Base-by-base conservation (phyloP, 2,113 vertebrate genomes). In the Channa argus region DNA sequence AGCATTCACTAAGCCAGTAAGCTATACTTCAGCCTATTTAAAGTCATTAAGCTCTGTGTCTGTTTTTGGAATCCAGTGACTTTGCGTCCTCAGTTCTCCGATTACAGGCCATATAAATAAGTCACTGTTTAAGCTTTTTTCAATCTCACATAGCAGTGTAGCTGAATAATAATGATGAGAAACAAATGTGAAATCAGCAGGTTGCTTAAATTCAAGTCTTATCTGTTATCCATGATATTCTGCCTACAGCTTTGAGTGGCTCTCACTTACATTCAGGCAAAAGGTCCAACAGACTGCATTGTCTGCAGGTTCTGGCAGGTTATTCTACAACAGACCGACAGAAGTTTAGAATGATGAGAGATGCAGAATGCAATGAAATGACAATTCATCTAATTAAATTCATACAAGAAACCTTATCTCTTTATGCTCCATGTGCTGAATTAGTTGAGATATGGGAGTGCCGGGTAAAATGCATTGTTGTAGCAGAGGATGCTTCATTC, bases 21-120 rank as follows among this genome's bases (percentile, higher is more conserved):
- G 63, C n/a, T 59, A 41, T 58, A 69, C 8, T 54, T 74, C 62
- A 51, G 56, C 39, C 41, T 75, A 76, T 79, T 83, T 73, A 66
- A 60, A 70, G 83, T 53, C 53, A 74, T 58, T 80, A 80, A 73
- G 14, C 70, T 65, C 33, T 68, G 59, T 77, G 71, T 55, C 70
- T 76, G 5, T 49, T 77, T 55, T 51, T 65, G 45, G 81, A 60
- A 84, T 79, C 68, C 55, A 71, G 66, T 8, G n/a, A 45, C 50
- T 77, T 77, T 77, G 41, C 70, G 34, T 63, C 63, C 51, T 81
- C 50, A 14, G 14, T 43, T 74, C 71, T 85, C 71, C 67, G 77
- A 85, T 85, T 83, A 77, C 77, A 89, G 67, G 50, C 61, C 4
- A 15, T 70, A 71, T 82, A 88, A 76, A 76, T 84, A 77, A 82